Evolutionary conservation across 2,888 invertebrate species (phyloP), one percentile per base, ranked within the genome.

Genomic region (Emmelina monodactyla): DNA sequence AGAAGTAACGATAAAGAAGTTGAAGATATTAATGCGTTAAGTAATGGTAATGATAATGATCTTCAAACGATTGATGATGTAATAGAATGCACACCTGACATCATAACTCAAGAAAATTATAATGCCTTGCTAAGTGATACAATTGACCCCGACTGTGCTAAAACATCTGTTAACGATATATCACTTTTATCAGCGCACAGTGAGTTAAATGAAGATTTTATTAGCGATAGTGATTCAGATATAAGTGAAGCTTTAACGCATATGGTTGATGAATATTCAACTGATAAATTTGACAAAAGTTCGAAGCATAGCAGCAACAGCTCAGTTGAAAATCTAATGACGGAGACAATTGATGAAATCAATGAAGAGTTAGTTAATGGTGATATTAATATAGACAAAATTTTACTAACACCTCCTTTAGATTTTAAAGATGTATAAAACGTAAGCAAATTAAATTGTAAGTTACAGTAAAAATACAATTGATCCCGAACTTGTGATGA

Each of bases 281-380:
- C 41, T 12, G 44, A 50, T 33, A 49, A 50, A 34, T 33, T 42
- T 15, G 42, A 33, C 22, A 39, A 39, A 14, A 40, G 36, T 42
- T 38, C 42, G 31, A 46, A 43, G 37, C 37, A 40, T 14, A 47
- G 44, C 32, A 45, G 39, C 34, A 51, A 50, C 33, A 33, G 41
- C 9, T 57, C 55, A 19, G 69, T 72, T 34, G 63, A 68, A 46
- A 61, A 63, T 22, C 48, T 75, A 14, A 51, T 65, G 34, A 42
- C 37, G 28, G 71, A 75, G 45, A 64, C 73, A 1, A 40, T 70
- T 1, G 46, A 58, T 22, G 73, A 70, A 50, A 75, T 76, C 30
- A 59, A 59, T 36, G 47, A 57, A 35, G 64, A 67, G 22, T 37
- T 70, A 19, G 34, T 37, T 2, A 42, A 28, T 44, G 41, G 5